phyloP scores from a whole-genome alignment of 1,140 invertebrate genomes.

The Drosophila navojoa region DNA sequence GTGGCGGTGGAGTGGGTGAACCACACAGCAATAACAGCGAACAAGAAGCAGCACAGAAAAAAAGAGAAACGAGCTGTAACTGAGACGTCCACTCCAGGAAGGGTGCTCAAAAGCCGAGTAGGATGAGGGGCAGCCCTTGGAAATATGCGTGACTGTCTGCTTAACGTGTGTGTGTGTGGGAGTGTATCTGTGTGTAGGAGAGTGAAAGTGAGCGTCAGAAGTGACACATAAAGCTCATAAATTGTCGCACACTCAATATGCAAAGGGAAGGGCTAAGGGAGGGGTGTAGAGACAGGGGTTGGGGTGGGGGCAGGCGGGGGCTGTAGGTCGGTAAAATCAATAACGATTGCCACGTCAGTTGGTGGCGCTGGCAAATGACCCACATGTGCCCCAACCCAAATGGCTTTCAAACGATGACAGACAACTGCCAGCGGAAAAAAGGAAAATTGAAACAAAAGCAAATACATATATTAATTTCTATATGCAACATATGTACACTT shows the following conservation, averaged over 20 bases:
- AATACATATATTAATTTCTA: constrained; percentile 30
- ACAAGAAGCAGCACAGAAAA: background rate
- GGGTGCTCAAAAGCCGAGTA: constrained; percentile 20
- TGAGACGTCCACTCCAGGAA: constrained; percentile 63
- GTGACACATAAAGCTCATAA: constrained; percentile 81
- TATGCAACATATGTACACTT: constrained; percentile 29
- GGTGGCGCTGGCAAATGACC: constrained; percentile 28
- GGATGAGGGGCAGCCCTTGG: constrained; percentile 31
- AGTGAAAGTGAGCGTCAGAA: constrained; percentile 80
- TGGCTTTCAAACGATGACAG: constrained; percentile 57
- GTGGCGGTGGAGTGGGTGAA: background rate
- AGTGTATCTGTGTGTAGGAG: constrained; percentile 29
- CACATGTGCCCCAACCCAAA: constrained; percentile 23
- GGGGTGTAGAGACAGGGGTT: background rate
- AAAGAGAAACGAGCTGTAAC: constrained; percentile 45
- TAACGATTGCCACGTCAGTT: constrained; percentile 62
- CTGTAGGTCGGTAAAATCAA: constrained; percentile 62
- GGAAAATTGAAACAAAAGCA: background rate
- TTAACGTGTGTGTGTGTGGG: constrained; percentile 6
- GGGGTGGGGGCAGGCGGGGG: constrained; percentile 13
- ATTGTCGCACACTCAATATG: constrained; percentile 76
- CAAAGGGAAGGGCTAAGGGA: constrained; percentile 8
- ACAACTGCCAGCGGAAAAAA: constrained; percentile 24
- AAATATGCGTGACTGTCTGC: constrained; percentile 56
- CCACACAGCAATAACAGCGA: constrained; percentile 17